These are phyloP conservation scores for Metacarcinus magister DNA, from an alignment of 2,888 invertebrate species.

Conservation along the genomic window DNA sequence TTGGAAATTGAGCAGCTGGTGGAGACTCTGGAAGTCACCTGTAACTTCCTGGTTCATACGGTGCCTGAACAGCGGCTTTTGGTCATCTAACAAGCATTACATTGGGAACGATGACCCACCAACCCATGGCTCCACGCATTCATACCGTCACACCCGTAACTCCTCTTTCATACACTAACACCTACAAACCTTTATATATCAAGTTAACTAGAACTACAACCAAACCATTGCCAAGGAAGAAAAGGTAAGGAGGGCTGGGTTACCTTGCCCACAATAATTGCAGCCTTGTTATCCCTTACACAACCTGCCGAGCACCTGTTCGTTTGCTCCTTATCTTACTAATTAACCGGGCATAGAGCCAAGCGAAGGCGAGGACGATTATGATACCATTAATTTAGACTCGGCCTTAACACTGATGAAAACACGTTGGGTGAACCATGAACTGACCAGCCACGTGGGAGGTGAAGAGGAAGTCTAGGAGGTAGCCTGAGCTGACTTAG, in stretches of 20 bases:
- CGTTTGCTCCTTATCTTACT: background rate
- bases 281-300: background rate
- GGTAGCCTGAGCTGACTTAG: background rate
- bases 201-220: background rate
- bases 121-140: background rate
- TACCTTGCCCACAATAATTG: background rate
- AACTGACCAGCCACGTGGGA: background rate
- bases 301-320: background rate
- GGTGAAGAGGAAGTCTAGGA: conserved; percentile 9
- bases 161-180: background rate
- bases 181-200: background rate
- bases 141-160: background rate
- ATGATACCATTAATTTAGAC: conserved; percentile 4
- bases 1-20: too few relatives aligned
- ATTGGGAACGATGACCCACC: too few relatives aligned
- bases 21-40: too few relatives aligned
- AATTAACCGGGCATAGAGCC: background rate
- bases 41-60: too few relatives aligned
- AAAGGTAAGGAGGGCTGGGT: background rate
- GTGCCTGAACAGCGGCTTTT: too few relatives aligned
- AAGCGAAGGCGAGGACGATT: background rate
- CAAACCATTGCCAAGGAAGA: background rate
- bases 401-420: background rate
- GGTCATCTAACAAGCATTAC: too few relatives aligned
- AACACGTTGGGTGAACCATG: background rate